phyloP scores from a whole-genome alignment of 2,113 vertebrate genomes.

The Empidonax traillii region DNA sequence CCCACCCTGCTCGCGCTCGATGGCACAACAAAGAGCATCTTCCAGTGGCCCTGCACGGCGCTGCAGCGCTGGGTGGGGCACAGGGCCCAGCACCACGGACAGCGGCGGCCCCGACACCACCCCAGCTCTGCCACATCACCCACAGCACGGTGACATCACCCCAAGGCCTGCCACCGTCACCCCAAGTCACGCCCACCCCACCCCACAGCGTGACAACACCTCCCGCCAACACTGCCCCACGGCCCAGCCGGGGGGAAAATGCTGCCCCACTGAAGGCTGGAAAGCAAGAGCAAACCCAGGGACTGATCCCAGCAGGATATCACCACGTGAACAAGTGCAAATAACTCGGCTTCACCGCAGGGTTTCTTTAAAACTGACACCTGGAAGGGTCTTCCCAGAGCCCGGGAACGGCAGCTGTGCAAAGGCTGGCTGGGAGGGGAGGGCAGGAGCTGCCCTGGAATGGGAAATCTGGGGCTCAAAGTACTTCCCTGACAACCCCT shows the following conservation, averaged over 20 bases:
- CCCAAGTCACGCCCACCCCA: rapidly evolving
- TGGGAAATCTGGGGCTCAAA: not conserved
- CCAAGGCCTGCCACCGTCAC: not conserved
- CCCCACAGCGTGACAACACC: rapidly evolving
- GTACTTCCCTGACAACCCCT: not conserved
- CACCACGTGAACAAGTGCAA: rapidly evolving
- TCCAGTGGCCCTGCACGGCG: rapidly evolving
- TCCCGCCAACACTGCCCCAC: rapidly evolving
- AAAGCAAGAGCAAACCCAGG: not conserved
- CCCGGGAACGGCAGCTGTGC: not conserved
- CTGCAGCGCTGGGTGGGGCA: rapidly evolving
- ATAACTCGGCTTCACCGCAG: no score
- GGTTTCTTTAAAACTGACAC: not conserved
- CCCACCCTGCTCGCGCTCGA: rapidly evolving
- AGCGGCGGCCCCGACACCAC: rapidly evolving
- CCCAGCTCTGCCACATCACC: rapidly evolving
- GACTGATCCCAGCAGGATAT: rapidly evolving
- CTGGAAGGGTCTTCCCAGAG: not conserved
- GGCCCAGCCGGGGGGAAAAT: no score
- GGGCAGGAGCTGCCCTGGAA: not conserved
- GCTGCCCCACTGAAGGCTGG: not conserved
- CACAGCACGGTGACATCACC: rapidly evolving
- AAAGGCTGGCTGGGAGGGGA: not conserved
- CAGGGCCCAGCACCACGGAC: not conserved
- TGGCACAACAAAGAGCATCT: rapidly evolving